Evolutionary conservation across 2,797 vertebrate species (phyloP).

Genomic region (Parauchenoglanis ngamensis): DNA sequence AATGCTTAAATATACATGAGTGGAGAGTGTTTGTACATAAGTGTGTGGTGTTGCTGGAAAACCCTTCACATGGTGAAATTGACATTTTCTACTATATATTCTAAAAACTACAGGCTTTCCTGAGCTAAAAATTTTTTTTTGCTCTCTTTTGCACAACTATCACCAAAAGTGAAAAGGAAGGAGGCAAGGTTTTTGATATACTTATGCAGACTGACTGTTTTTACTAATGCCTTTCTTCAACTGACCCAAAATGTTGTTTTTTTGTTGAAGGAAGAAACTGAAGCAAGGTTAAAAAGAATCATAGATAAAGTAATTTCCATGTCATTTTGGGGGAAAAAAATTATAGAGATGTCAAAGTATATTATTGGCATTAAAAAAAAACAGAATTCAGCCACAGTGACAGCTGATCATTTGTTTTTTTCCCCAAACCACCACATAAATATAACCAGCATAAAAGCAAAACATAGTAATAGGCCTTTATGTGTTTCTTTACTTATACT

Average conservation of each 20-base stretch:
- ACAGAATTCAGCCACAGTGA: neutral
- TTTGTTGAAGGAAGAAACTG: neutral
- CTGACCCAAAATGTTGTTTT: neutral
- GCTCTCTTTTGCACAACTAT: neutral
- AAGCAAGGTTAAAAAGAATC: neutral
- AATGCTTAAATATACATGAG: constrained; percentile 31
- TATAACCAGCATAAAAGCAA: neutral
- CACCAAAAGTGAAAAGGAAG: neutral
- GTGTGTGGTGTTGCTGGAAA: neutral
- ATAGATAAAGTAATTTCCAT: neutral
- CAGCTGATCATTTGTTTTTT: neutral
- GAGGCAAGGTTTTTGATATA: neutral
- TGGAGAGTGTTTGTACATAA: neutral
- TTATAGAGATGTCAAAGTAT: neutral
- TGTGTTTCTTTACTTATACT: constrained; percentile 38
- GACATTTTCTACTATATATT: neutral
- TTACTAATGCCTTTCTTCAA: neutral
- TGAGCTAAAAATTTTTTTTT: neutral
- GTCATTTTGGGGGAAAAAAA: neutral
- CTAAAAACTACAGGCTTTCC: neutral
- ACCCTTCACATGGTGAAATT: too few species aligned
- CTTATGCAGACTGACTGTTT: neutral
- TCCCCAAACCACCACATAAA: neutral
- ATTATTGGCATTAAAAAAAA: neutral
- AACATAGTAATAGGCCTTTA: constrained; percentile 33